These are phyloP conservation scores for Craterocephalus amniculus DNA, from an alignment of 2,797 vertebrate genomes.

Conservation along the genomic window DNA sequence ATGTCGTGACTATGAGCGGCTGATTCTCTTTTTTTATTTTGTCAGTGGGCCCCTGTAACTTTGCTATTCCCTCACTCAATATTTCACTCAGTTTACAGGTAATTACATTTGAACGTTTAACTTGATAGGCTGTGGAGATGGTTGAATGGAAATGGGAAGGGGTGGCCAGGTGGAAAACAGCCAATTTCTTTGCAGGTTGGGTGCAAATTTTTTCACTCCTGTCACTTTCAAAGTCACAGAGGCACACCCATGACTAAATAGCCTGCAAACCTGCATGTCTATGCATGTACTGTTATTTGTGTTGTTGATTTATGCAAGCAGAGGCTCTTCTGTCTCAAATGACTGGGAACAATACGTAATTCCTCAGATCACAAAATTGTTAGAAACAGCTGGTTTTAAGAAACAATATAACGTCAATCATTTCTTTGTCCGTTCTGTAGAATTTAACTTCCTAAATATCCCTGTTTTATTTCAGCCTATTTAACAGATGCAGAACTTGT, in stretches of 20 bases:
- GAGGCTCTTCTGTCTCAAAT: background rate
- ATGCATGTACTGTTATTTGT: background rate
- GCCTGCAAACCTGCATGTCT: constrained; percentile 15
- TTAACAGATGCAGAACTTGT: background rate
- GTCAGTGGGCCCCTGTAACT: constrained; percentile 29
- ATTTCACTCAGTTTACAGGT: constrained; percentile 63
- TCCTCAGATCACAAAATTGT: background rate
- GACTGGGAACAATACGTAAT: background rate
- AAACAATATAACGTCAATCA: background rate
- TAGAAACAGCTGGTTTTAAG: background rate
- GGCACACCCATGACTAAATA: constrained; percentile 46
- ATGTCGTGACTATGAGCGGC: constrained; percentile 59
- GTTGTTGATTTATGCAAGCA: background rate
- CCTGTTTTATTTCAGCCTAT: background rate
- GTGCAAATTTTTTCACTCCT: constrained; percentile 31
- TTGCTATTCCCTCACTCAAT: constrained; percentile 50
- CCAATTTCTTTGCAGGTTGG: constrained; percentile 52
- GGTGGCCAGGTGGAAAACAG: constrained; percentile 68
- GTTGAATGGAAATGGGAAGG: constrained; percentile 64
- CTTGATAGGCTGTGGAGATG: constrained; percentile 73
- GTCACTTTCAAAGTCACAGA: constrained; percentile 63
- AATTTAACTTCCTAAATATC: background rate
- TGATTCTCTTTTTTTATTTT: constrained; percentile 14
- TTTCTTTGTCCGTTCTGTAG: too few species aligned
- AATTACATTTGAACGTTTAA: constrained; percentile 75